Conservation (phyloP, 2,797 vertebrate species). For the Hemitrygon akajei region DNA sequence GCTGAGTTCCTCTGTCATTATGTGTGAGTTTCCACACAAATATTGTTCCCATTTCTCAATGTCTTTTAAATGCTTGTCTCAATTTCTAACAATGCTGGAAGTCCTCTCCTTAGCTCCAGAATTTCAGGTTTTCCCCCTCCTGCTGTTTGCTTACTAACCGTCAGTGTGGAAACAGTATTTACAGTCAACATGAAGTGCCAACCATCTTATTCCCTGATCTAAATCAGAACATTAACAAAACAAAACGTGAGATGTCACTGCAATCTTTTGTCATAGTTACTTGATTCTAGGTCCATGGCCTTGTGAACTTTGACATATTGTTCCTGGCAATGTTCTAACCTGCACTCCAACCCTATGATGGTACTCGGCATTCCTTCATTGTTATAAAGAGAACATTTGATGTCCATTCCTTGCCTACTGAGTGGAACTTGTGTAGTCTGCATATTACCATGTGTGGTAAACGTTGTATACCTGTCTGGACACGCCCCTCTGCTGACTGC, state of each 20-base stretch:
- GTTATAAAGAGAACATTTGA: background rate
- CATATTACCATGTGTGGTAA: too few relatives aligned
- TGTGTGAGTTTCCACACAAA: too few relatives aligned
- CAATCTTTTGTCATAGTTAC: background rate
- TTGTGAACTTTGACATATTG: background rate
- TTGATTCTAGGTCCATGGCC: background rate
- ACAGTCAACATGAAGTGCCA: background rate
- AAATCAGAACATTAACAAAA: background rate
- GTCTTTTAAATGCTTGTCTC: background rate
- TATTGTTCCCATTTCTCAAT: background rate
- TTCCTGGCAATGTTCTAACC: background rate
- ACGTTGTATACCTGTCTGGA: too few relatives aligned
- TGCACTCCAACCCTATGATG: background rate
- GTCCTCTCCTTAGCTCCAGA: background rate
- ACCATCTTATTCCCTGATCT: background rate
- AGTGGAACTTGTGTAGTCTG: background rate
- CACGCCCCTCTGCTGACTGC: too few relatives aligned
- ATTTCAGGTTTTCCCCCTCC: background rate
- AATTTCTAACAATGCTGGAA: background rate
- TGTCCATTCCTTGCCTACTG: background rate
- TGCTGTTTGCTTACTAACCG: background rate
- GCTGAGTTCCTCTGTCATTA: too few relatives aligned
- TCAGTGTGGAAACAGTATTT: background rate
- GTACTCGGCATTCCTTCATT: background rate
- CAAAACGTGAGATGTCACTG: background rate